Conservation (phyloP, 2,888 invertebrate species). For the Polia nebulosa region DNA sequence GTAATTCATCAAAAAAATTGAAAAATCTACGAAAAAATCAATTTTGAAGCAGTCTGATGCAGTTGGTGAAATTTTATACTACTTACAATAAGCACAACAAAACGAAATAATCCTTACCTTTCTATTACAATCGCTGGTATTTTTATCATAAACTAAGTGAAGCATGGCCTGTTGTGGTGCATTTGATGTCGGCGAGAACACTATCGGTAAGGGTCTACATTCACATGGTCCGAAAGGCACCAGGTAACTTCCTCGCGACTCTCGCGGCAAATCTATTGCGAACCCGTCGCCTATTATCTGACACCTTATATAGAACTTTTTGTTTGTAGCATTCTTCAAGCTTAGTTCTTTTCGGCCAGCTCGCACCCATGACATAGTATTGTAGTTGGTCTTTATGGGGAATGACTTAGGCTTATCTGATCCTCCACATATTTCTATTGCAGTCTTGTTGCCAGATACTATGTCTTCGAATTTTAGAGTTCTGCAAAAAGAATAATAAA, state of each 20-base stretch:
- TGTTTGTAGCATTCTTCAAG: constrained; percentile 81
- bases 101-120: constrained; percentile 72
- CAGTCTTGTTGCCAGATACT: constrained; percentile 72
- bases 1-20: too few species aligned
- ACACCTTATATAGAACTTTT: constrained; percentile 81
- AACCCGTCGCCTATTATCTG: constrained; percentile 85
- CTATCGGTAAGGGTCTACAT: constrained; percentile 78
- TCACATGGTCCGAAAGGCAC: constrained; percentile 81
- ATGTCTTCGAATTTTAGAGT: constrained; percentile 81
- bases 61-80: too few species aligned
- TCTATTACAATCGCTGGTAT: constrained; percentile 76
- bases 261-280: constrained; percentile 80
- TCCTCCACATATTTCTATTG: constrained; percentile 78
- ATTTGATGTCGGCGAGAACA: constrained; percentile 77
- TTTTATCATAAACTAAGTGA: constrained; percentile 82
- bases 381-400: constrained; percentile 83
- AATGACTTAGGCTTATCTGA: constrained; percentile 78
- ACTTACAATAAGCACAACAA: too few species aligned
- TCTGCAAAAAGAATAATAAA: constrained; percentile 69
- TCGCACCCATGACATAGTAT: constrained; percentile 82
- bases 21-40: too few species aligned
- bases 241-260: constrained; percentile 77
- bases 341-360: constrained; percentile 83
- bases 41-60: too few species aligned
- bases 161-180: constrained; percentile 78